phyloP scores from a whole-genome alignment of 2,888 invertebrate species.

The Torymus aiolomorphi region DNA sequence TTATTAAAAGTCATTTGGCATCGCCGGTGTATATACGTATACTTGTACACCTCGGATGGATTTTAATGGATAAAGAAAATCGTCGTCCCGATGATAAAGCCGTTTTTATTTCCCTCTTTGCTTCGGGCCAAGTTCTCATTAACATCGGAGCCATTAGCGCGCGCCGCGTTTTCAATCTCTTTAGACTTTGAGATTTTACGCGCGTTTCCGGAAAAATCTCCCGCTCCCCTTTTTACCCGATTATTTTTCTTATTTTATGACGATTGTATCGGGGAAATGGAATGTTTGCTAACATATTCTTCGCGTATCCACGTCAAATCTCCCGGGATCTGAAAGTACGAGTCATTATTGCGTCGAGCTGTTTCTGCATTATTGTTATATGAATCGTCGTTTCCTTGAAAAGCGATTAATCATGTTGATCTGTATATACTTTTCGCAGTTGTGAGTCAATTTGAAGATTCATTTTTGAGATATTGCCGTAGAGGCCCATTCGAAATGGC shows the following conservation, averaged over 20 bases:
- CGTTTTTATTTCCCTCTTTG: conserved; percentile 30
- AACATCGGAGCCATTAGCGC: conserved; percentile 42
- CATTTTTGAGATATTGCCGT: conserved; percentile 3
- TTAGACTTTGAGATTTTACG: conserved; percentile 41
- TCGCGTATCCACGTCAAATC: too few relatives aligned
- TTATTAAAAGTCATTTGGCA: conserved; percentile 41
- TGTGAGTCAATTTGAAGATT: conserved; percentile 21
- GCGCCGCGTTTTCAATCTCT: conserved; percentile 40
- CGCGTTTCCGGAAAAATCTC: conserved; percentile 1
- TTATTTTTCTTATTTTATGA: too few relatives aligned
- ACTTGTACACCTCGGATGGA: not conserved
- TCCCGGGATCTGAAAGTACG: too few relatives aligned
- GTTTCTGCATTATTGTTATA: too few relatives aligned
- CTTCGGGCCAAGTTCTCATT: conserved; percentile 31
- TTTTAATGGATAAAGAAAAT: conserved; percentile 19
- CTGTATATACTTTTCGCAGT: not conserved
- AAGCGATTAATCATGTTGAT: not conserved
- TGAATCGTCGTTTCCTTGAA: not conserved
- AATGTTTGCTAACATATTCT: too few relatives aligned
- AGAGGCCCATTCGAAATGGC: not conserved
- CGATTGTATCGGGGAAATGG: too few relatives aligned
- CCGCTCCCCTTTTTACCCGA: not conserved
- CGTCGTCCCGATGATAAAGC: conserved; percentile 26
- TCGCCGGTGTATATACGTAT: not conserved
- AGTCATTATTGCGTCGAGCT: too few relatives aligned